These are phyloP conservation scores for Dolomedes plantarius DNA, from an alignment of 2,888 invertebrate species.

Conservation along the genomic window DNA sequence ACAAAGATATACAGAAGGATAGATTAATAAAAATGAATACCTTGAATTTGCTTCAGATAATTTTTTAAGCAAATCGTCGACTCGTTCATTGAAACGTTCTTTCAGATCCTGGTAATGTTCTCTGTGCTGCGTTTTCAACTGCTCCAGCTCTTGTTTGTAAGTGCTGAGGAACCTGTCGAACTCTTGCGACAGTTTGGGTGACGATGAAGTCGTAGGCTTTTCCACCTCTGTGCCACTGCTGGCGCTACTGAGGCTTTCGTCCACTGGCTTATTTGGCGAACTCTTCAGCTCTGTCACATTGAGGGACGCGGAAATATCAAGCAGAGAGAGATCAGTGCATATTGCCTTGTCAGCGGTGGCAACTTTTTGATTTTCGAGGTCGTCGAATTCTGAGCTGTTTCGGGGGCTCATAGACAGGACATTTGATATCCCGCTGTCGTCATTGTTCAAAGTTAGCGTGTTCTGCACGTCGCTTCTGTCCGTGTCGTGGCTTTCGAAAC, in stretches of 20 bases:
- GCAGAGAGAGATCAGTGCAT: constrained; percentile 23
- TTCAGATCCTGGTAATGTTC: constrained; percentile 86
- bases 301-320: neutral
- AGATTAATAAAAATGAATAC: too few relatives aligned
- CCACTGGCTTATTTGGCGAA: neutral
- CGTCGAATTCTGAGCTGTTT: constrained; percentile 51
- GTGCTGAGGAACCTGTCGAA: constrained; percentile 45
- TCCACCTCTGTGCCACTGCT: neutral
- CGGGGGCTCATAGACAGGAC: constrained; percentile 49
- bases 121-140: constrained; percentile 74
- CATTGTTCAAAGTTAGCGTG: constrained; percentile 42
- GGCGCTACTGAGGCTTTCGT: neutral
- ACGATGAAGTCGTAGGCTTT: neutral
- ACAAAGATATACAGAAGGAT: too few relatives aligned
- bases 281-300: neutral
- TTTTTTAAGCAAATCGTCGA: constrained; percentile 77
- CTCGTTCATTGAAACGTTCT: constrained; percentile 85
- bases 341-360: constrained; percentile 49
- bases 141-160: constrained; percentile 78
- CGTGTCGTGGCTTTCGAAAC: constrained; percentile 60
- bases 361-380: constrained; percentile 7
- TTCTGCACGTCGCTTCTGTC: constrained; percentile 41
- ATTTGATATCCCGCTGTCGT: constrained; percentile 62
- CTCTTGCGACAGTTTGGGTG: constrained; percentile 33
- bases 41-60: constrained; percentile 77